Conservation (phyloP, 2,888 invertebrate species). For the Andricus curvator region DNA sequence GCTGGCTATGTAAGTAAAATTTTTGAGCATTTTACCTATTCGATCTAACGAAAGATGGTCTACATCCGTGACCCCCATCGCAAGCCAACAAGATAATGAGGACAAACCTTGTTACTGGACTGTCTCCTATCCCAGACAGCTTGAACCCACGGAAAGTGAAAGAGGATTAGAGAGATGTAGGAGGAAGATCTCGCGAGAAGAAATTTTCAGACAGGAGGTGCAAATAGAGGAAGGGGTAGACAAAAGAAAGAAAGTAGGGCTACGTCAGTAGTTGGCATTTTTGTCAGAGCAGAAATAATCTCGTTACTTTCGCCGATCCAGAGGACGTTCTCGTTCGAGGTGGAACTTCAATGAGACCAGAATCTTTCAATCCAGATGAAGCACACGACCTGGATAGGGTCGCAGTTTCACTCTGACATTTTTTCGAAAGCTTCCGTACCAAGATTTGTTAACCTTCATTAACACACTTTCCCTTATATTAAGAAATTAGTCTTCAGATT, state of each 20-base stretch:
- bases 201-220: not conserved
- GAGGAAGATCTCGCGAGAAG: not conserved
- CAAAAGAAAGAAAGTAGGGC: conserved; percentile 35
- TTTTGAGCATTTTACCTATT: too few species aligned
- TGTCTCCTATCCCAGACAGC: conserved; percentile 3
- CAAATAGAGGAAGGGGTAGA: conserved; percentile 9
- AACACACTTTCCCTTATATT: conserved; percentile 38
- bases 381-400: conserved; percentile 49
- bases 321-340: conserved; percentile 54
- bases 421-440: conserved; percentile 19
- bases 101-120: not conserved
- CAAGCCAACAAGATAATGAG: not conserved
- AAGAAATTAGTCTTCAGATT: conserved; percentile 5
- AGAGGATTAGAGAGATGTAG: not conserved
- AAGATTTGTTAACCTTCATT: conserved; percentile 37
- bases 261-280: conserved; percentile 18
- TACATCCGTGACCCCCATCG: too few species aligned
- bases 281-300: conserved; percentile 57
- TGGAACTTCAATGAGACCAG: conserved; percentile 48
- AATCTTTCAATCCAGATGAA: conserved; percentile 50
- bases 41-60: too few species aligned
- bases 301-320: conserved; percentile 69
- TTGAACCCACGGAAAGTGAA: conserved; percentile 20
- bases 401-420: conserved; percentile 49
- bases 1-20: too few species aligned